A percentile compares a stretch with the other conserved stretches of the same genome.
Evolutionary conservation across 2,797 vertebrate genomes (phyloP).

Genomic region (Phrynocephalus vlangalii): DNA sequence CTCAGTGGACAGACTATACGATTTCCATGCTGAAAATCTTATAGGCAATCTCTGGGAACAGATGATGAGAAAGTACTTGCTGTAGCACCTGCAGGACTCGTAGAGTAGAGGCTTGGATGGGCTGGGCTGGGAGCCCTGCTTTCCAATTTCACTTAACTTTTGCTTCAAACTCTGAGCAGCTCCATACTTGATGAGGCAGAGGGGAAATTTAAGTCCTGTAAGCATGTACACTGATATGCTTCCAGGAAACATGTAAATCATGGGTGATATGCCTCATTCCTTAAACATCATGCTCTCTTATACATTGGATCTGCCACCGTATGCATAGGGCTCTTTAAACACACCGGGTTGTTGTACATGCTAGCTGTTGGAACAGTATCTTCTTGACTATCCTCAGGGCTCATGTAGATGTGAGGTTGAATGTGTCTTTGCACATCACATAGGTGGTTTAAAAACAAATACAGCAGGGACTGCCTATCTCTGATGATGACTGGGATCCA

Average conservation of each 20-base stretch:
- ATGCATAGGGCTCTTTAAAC: not conserved
- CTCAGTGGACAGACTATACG: not conserved
- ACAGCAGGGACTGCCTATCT: not conserved
- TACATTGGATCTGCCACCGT: not conserved
- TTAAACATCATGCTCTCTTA: not conserved
- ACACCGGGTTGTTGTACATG: not conserved
- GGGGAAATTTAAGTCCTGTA: not conserved
- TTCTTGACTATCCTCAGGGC: not conserved
- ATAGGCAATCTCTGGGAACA: not conserved
- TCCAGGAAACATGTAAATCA: not conserved
- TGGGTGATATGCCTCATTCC: not conserved
- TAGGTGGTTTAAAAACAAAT: too few species aligned
- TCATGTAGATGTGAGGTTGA: not conserved
- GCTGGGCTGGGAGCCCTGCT: not conserved
- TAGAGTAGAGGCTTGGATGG: not conserved
- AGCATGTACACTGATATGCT: not conserved
- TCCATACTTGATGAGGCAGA: not conserved
- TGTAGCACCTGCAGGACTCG: not conserved
- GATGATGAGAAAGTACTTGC: not conserved
- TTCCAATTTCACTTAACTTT: not conserved
- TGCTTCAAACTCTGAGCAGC: not conserved
- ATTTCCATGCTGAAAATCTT: not conserved
- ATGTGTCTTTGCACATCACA: not conserved
- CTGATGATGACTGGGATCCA: not conserved
- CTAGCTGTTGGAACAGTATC: not conserved